Percentiles rank a stretch among this genome's conserved stretches.
phyloP scores from a whole-genome alignment of 2,797 vertebrate genomes.

The Simalia tracyae region DNA sequence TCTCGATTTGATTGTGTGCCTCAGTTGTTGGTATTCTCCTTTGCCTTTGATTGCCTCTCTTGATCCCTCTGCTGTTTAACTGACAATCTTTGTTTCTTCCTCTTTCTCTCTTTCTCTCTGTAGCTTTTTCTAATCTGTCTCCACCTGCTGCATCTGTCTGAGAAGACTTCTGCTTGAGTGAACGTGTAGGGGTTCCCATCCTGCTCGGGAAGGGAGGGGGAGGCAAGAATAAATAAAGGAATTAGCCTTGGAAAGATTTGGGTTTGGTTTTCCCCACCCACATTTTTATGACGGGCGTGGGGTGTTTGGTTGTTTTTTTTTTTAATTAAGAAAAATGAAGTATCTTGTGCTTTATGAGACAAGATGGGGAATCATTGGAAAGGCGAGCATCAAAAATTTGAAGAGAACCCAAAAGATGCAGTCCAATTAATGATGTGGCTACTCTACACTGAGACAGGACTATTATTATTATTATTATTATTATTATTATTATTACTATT shows the following conservation, averaged over 20 bases:
- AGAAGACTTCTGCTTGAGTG: conserved; percentile 91
- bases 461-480: neutral
- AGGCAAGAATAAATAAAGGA: conserved; percentile 39
- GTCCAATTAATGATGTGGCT: conserved; percentile 54
- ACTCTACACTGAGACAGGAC: conserved; percentile 13
- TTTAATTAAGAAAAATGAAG: conserved; percentile 46
- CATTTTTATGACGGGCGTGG: conserved; percentile 70
- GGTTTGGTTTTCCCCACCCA: conserved; percentile 27
- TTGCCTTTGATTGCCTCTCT: conserved; percentile 56
- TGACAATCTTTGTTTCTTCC: conserved; percentile 82
- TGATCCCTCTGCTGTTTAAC: conserved; percentile 54
- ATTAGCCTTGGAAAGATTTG: conserved; percentile 66
- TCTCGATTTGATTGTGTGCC: conserved; percentile 45
- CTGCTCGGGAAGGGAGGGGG: conserved; percentile 71
- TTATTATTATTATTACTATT: neutral
- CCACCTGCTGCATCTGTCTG: conserved; percentile 84
- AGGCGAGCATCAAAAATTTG: conserved; percentile 5
- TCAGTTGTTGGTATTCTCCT: conserved; percentile 56
- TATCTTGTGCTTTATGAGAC: conserved; percentile 69
- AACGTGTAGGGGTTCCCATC: conserved; percentile 84
- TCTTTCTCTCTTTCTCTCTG: conserved; percentile 74
- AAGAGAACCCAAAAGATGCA: conserved; percentile 27
- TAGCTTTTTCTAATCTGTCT: conserved; percentile 98
- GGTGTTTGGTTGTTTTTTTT: conserved; percentile 53
- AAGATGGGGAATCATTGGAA: conserved; percentile 47